phyloP scores from a whole-genome alignment of 1,140 invertebrate genomes.

The Agraylea sexmaculata region DNA sequence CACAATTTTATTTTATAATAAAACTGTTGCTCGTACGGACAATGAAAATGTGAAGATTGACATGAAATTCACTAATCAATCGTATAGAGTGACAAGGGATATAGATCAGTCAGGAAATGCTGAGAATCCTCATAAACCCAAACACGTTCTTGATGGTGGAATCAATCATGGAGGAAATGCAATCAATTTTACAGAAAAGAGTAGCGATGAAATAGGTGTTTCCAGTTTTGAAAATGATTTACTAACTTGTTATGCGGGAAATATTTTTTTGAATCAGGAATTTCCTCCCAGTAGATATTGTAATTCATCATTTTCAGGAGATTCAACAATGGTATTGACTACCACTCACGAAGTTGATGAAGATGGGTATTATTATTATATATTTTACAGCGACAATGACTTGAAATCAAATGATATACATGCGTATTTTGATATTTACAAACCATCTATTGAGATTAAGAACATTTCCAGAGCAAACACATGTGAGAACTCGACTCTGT shows the following conservation, averaged over 20 bases:
- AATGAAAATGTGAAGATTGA: too few relatives aligned
- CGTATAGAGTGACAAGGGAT: too few relatives aligned
- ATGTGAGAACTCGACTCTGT: constrained; percentile 65
- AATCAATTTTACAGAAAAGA: constrained; percentile 41
- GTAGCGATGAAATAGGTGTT: constrained; percentile 47
- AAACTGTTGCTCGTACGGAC: too few relatives aligned
- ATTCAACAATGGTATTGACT: constrained; percentile 50
- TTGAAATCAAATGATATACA: constrained; percentile 64
- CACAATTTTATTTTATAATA: too few relatives aligned
- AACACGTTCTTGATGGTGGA: constrained; percentile 55
- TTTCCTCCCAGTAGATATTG: constrained; percentile 56
- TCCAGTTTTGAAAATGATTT: constrained; percentile 68
- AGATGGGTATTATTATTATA: constrained; percentile 76
- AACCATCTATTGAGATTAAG: constrained; percentile 65
- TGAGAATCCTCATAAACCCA: constrained; percentile 40
- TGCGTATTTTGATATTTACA: constrained; percentile 71
- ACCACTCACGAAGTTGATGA: constrained; percentile 53
- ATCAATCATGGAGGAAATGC: constrained; percentile 62
- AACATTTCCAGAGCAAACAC: constrained; percentile 53
- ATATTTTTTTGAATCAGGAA: constrained; percentile 53
- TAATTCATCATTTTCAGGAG: constrained; percentile 53
- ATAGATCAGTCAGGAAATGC: too few relatives aligned
- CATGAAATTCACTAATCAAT: too few relatives aligned
- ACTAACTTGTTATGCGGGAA: constrained; percentile 60
- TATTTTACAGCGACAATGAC: constrained; percentile 78